Percentiles rank a stretch among this genome's conserved stretches.
These are phyloP conservation scores for Struthio camelus DNA, from an alignment of 2,113 vertebrate species.

Conservation along the genomic window DNA sequence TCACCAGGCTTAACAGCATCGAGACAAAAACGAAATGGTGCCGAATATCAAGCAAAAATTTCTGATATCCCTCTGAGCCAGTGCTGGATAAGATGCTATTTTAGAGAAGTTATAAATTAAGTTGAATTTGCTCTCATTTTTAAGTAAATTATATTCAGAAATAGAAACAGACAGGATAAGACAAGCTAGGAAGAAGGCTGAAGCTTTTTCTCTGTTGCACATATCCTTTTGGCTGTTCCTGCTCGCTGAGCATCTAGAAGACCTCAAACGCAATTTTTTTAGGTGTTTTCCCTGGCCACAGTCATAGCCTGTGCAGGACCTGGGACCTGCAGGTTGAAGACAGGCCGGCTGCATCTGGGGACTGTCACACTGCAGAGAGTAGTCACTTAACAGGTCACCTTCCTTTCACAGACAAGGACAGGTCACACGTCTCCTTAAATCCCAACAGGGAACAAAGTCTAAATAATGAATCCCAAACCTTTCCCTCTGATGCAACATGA, in stretches of 20 bases:
- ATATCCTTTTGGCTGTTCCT: background rate
- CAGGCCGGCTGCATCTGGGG: rapidly evolving
- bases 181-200: background rate
- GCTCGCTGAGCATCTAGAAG: background rate
- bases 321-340: background rate
- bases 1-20: background rate
- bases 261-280: background rate
- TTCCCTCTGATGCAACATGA: background rate
- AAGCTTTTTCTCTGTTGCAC: background rate
- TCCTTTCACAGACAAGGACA: background rate
- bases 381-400: background rate
- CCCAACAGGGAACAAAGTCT: background rate
- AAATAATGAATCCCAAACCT: background rate
- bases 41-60: background rate
- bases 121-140: background rate
- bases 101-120: background rate
- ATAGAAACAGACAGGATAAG: background rate
- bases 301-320: background rate
- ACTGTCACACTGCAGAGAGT: background rate
- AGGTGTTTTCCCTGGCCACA: background rate
- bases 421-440: background rate
- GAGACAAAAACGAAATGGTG: background rate
- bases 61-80: background rate
- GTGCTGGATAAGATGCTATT: background rate
- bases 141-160: background rate